These are phyloP conservation scores for Glandiceps talaboti DNA, from an alignment of 53 echinoderm and acorn worm genomes.

Conservation along the genomic window DNA sequence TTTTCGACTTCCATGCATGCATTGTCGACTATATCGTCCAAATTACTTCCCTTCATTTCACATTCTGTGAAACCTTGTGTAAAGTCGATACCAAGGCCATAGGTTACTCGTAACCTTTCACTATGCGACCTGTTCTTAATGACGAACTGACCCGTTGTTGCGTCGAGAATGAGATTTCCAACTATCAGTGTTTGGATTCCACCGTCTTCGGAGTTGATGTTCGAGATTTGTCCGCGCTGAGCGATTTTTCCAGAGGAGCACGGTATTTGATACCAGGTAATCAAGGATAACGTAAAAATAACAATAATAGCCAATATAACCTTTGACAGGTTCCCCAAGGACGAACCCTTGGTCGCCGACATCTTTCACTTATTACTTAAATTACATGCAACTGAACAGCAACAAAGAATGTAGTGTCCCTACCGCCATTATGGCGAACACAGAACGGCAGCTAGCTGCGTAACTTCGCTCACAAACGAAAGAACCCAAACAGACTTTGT, in stretches of 20 bases:
- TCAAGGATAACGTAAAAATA: background rate
- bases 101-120: background rate
- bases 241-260: background rate
- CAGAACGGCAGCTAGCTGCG: too few relatives aligned
- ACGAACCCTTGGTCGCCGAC: too few relatives aligned
- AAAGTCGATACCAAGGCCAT: background rate
- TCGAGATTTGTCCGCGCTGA: background rate
- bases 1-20: background rate
- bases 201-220: background rate
- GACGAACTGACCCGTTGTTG: background rate
- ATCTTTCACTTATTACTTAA: too few relatives aligned
- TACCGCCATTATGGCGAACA: too few relatives aligned
- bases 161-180: background rate
- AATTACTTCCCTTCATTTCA: background rate
- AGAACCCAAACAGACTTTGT: too few relatives aligned
- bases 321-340: too few relatives aligned
- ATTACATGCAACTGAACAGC: too few relatives aligned
- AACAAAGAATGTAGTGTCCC: too few relatives aligned
- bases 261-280: background rate
- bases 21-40: background rate
- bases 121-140: background rate
- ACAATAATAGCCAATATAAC: background rate
- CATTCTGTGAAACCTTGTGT: background rate
- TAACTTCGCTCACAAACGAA: too few relatives aligned
- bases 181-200: background rate